Evolutionary conservation across 2,888 invertebrate species (phyloP).

Genomic region (Dryocosmus kuriphilus): DNA sequence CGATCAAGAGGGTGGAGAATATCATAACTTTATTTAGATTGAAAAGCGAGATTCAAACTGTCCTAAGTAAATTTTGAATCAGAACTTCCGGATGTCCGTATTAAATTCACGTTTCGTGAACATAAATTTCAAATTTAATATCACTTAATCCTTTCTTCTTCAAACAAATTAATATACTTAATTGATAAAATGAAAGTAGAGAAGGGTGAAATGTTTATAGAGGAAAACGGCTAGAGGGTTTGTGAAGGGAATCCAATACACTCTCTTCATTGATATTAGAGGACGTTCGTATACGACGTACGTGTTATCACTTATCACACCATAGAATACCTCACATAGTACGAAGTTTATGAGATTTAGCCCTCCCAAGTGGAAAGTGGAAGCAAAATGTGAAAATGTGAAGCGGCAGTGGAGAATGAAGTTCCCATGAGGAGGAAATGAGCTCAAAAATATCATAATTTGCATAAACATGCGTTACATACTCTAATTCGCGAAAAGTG

Average conservation of each 20-base stretch:
- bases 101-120: neutral
- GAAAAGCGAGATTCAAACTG: neutral
- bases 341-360: slow-evolving; percentile 27
- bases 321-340: slow-evolving; percentile 19
- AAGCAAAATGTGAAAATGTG: slow-evolving; percentile 22
- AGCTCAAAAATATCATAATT: slow-evolving; percentile 12
- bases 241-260: slow-evolving; percentile 14
- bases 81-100: too few relatives aligned
- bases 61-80: too few relatives aligned
- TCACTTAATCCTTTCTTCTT: neutral
- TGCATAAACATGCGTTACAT: neutral
- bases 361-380: slow-evolving; percentile 12
- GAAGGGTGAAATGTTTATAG: slow-evolving; percentile 19
- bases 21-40: neutral
- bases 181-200: slow-evolving; percentile 5
- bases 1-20: neutral
- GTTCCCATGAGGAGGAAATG: slow-evolving; percentile 19
- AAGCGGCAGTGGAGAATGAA: neutral
- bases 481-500: too few relatives aligned
- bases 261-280: slow-evolving; percentile 34
- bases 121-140: neutral
- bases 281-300: neutral
- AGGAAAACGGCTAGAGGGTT: slow-evolving; percentile 12
- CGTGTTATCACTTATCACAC: slow-evolving; percentile 29
- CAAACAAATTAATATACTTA: neutral